A percentile compares a stretch with the other conserved stretches of the same genome.
phyloP scores from a whole-genome alignment of 2,797 vertebrate genomes.

The Spheniscus humboldti region DNA sequence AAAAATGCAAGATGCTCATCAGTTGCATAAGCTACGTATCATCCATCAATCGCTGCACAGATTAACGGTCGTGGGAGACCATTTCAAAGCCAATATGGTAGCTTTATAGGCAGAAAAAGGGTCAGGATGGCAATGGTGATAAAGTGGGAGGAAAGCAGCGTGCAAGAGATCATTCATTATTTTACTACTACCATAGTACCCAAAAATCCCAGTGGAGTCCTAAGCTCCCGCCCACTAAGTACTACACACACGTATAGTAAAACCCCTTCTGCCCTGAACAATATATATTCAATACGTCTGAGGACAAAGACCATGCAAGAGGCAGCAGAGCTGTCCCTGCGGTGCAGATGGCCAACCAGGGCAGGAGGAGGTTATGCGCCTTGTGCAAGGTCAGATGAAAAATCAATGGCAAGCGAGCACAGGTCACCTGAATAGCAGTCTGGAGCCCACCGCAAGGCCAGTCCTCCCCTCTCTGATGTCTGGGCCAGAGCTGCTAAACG shows the following conservation, averaged over 20 bases:
- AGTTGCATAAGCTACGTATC: rapidly evolving
- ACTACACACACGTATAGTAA: not conserved
- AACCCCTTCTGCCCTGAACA: constrained; percentile 3
- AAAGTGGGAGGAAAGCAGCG: not conserved
- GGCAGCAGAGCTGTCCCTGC: not conserved
- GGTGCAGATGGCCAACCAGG: not conserved
- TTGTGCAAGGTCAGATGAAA: constrained; percentile 8
- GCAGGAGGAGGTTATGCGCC: not conserved
- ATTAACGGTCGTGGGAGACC: not conserved
- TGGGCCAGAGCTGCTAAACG: rapidly evolving
- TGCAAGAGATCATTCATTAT: not conserved
- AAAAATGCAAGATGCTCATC: not conserved
- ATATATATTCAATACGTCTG: not conserved
- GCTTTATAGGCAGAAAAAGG: not conserved
- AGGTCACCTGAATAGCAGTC: constrained; percentile 4
- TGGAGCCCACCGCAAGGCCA: not conserved
- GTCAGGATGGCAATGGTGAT: not conserved
- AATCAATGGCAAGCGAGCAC: not conserved
- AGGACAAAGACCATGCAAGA: constrained; percentile 33
- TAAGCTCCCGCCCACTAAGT: not conserved
- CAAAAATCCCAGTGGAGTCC: constrained; percentile 7
- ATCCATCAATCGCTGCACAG: not conserved
- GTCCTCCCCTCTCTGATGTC: not conserved
- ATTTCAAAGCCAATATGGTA: not conserved
- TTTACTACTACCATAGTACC: not conserved